Evolutionary conservation across 2,113 vertebrate species (phyloP).

Genomic region (Vicugna pacos): DNA sequence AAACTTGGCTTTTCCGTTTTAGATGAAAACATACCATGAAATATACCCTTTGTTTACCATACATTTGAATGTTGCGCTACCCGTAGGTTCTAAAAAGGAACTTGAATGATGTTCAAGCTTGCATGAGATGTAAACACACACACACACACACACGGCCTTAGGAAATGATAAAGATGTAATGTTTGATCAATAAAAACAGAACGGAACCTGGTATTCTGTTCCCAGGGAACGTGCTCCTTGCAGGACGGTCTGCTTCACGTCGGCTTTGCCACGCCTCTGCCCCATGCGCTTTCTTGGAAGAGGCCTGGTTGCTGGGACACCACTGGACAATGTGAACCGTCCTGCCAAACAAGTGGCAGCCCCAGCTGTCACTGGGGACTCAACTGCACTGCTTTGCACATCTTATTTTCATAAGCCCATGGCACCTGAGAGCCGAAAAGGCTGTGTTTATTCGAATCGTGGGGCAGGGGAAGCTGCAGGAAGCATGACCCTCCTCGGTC

Average conservation of each 20-base stretch:
- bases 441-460: not conserved
- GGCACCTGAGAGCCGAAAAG: not conserved
- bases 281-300: not conserved
- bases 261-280: not conserved
- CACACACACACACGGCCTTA: too few species aligned
- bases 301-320: not conserved
- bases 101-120: not conserved
- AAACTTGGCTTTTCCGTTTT: not conserved
- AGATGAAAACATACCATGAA: not conserved
- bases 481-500: fast-evolving
- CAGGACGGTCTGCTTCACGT: fast-evolving
- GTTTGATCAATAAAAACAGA: not conserved
- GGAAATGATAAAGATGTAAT: not conserved
- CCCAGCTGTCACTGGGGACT: not conserved
- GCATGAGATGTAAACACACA: not conserved
- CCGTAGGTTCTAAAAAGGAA: not conserved
- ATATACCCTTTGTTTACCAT: not conserved
- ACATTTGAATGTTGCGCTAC: not conserved
- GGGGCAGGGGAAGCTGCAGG: too few species aligned
- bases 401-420: not conserved
- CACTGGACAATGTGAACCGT: fast-evolving
- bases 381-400: fast-evolving
- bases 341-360: not conserved
- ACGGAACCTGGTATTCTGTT: too few species aligned
- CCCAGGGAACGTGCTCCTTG: not conserved